Percentiles rank a stretch among this genome's conserved stretches.
phyloP scores from a whole-genome alignment of 2,888 invertebrate genomes.

The Phanerotoma sp. region DNA sequence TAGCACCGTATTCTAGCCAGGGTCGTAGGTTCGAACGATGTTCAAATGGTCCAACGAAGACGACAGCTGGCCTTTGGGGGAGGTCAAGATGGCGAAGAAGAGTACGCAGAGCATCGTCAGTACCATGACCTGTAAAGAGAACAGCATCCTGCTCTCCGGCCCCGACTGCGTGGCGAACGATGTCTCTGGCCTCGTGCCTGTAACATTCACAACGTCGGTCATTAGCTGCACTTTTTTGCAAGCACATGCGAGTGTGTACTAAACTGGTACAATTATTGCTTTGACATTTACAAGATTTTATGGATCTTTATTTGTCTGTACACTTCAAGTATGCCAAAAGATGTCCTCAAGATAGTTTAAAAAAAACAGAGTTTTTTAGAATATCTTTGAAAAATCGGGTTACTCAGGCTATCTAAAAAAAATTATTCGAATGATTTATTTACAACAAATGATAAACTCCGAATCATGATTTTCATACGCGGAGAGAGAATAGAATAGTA shows the following conservation, averaged over 20 bases:
- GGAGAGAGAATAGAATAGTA: no score
- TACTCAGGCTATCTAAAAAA: no score
- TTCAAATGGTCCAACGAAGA: conserved; percentile 80
- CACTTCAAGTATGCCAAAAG: no score
- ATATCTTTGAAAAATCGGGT: no score
- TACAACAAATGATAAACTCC: no score
- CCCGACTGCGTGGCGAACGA: conserved; percentile 76
- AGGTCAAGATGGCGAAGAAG: conserved; percentile 73
- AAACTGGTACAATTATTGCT: conserved; percentile 1
- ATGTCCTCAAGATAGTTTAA: no score
- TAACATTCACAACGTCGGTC: conserved; percentile 35
- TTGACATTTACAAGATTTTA: no score
- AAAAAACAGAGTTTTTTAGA: no score
- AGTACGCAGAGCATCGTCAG: conserved; percentile 75
- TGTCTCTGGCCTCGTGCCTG: conserved; percentile 80
- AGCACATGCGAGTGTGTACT: background rate
- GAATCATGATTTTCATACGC: no score
- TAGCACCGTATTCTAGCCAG: conserved; percentile 78
- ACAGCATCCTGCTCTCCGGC: conserved; percentile 69
- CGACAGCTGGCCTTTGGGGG: conserved; percentile 63
- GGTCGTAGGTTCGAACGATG: conserved; percentile 77
- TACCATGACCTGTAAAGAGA: conserved; percentile 63
- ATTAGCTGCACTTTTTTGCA: conserved; percentile 11
- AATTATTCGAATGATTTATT: no score
- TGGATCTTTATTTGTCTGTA: no score